phyloP scores from a whole-genome alignment of 2,113 vertebrate species.

The Probosciger aterrimus region DNA sequence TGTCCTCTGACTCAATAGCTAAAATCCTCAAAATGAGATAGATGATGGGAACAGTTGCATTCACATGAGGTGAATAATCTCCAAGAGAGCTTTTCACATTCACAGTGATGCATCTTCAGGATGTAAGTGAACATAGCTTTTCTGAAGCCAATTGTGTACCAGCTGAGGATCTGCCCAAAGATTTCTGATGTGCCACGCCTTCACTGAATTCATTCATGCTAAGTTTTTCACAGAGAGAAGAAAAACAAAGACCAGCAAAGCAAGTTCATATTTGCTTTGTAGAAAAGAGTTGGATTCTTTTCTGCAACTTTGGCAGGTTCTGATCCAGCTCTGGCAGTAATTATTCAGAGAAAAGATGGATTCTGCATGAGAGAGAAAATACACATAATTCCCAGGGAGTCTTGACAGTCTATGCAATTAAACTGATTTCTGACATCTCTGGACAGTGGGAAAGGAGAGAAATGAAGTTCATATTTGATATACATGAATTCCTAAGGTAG shows the following conservation, averaged over 20 bases:
- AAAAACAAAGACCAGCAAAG: background rate
- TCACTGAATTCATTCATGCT: background rate
- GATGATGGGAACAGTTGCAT: background rate
- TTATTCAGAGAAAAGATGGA: constrained; percentile 15
- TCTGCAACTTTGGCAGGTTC: background rate
- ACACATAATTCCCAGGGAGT: constrained; percentile 5
- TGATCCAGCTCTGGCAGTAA: constrained; percentile 35
- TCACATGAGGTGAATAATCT: constrained; percentile 13
- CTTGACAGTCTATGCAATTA: constrained; percentile 10
- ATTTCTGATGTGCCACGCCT: background rate
- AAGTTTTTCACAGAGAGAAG: background rate
- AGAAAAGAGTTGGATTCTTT: constrained; percentile 13
- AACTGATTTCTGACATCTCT: constrained; percentile 41
- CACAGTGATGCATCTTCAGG: background rate
- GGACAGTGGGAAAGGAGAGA: constrained; percentile 1
- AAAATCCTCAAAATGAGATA: background rate
- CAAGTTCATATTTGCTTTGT: constrained; percentile 28
- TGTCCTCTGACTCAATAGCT: background rate
- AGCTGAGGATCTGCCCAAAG: background rate
- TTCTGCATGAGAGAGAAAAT: background rate
- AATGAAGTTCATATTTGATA: background rate
- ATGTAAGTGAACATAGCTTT: background rate
- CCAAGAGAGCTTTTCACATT: constrained; percentile 34
- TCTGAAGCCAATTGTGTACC: background rate
- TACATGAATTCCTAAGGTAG: background rate